Evolutionary conservation across 2,888 invertebrate species (phyloP).

Genomic region (Pheosia tremula): DNA sequence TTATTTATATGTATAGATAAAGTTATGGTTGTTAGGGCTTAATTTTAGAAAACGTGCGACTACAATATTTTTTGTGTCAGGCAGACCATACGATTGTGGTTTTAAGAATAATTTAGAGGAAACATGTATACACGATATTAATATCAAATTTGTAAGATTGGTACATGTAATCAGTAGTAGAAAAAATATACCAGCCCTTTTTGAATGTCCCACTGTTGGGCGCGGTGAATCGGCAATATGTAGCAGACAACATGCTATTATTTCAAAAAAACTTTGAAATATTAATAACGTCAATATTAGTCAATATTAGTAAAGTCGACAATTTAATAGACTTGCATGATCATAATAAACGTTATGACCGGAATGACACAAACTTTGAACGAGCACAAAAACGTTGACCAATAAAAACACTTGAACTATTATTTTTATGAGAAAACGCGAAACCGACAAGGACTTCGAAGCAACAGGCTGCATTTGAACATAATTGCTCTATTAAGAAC

Average conservation of each 20-base stretch:
- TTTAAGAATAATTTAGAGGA: not conserved
- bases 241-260: too few species aligned
- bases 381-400: not conserved
- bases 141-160: too few species aligned
- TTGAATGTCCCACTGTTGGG: too few species aligned
- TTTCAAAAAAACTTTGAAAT: too few species aligned
- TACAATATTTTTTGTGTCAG: not conserved
- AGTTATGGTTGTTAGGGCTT: conserved; percentile 19
- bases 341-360: not conserved
- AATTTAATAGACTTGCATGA: not conserved
- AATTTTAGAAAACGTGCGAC: conserved; percentile 29
- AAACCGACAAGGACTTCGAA: conserved; percentile 12
- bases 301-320: too few species aligned
- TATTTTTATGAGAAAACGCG: conserved; percentile 2
- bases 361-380: not conserved
- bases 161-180: too few species aligned
- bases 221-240: too few species aligned
- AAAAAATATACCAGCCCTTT: too few species aligned
- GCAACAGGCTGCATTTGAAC: conserved; percentile 23
- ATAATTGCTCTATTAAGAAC: conserved; percentile 61
- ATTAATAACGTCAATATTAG: too few species aligned
- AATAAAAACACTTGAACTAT: not conserved
- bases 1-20: too few species aligned
- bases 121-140: too few species aligned
- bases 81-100: not conserved